Base-by-base conservation (phyloP, 2,113 vertebrate genomes). In the Pluvianellus socialis region DNA sequence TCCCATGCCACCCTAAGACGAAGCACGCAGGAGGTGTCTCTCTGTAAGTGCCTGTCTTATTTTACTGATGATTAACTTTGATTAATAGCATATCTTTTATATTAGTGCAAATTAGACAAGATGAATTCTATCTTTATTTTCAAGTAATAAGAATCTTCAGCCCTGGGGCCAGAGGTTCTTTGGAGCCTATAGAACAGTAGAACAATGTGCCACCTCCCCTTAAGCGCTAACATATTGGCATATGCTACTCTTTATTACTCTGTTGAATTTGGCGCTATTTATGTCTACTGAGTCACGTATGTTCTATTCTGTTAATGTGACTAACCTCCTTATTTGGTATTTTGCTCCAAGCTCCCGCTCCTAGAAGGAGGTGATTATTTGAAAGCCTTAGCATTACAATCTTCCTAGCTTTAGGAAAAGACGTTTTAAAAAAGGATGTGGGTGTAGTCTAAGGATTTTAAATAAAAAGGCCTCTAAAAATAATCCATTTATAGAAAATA, bases 61-160 rank as follows among this genome's bases (percentile, higher is more conserved):
- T 94, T 89, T 68, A 73, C 55, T 50, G 50, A 84, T 73, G 18
- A 96, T 88, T 94, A 95, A 80, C 76, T 91, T 73, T 59, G 94
- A 83, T 86, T 74, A 95, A 92, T 4, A 92, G 50, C 32, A 1
- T 66, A 71, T 55, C 13, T 3, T 91, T 75, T 68, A 56, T 66
- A 88, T 81, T 68, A 95, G 32, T 1, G 15, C 40, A 90, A 93
- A 87, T 90, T 75, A 92, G 79, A 75, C 49, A 56, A 87, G 80
- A 96, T 53, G 8, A 91, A 87, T 65, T 73, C 77, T 52, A 26
- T 67, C 61, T 92, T 91, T 87, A 74, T 85, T 91, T 94, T 95
- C 52, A 84, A 89, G 49, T 45, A 56, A 30, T 47, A 79, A 88
- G 32, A 76, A 65, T 47, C 75, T 86, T 44, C 81, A 87, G 76